Evolutionary conservation across 2,888 invertebrate species (phyloP).

Genomic region (Spialia ferax): DNA sequence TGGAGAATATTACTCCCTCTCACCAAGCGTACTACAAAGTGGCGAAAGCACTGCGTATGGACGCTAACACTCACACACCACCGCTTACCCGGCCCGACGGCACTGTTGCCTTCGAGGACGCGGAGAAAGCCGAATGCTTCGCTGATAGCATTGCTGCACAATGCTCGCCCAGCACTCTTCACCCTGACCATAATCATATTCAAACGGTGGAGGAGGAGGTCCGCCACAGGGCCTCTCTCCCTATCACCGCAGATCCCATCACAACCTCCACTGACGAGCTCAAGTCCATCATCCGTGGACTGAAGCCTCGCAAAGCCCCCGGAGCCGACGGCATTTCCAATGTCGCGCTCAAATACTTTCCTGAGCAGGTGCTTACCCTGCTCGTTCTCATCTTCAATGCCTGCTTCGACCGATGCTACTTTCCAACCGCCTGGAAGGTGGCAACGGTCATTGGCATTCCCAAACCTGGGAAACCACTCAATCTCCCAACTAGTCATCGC

Average conservation of each 20-base stretch:
- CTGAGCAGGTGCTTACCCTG: slow-evolving; percentile 6
- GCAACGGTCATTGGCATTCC: slow-evolving; percentile 17
- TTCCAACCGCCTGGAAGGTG: slow-evolving; percentile 17
- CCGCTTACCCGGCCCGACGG: slow-evolving; percentile 1
- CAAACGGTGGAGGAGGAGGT: slow-evolving; percentile 18
- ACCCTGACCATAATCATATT: neutral
- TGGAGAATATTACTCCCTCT: slow-evolving; percentile 6
- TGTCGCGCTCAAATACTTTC: slow-evolving; percentile 15
- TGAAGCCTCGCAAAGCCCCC: slow-evolving; percentile 17
- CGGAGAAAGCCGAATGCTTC: slow-evolving; percentile 17
- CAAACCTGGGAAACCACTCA: slow-evolving; percentile 24
- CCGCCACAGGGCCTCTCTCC: neutral
- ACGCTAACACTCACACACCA: neutral
- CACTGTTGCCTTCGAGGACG: slow-evolving; percentile 17
- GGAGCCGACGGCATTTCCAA: slow-evolving; percentile 25
- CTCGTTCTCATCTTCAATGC: neutral
- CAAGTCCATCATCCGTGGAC: neutral
- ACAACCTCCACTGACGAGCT: neutral
- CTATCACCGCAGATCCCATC: slow-evolving; percentile 16
- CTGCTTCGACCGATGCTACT: slow-evolving; percentile 12
- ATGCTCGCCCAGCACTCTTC: slow-evolving; percentile 1
- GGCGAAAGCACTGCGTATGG: slow-evolving; percentile 1
- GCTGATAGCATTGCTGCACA: slow-evolving; percentile 17
- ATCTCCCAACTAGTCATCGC: slow-evolving; percentile 3
- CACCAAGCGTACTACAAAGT: slow-evolving; percentile 14